Conservation (phyloP, 2,888 invertebrate genomes). For the Unio delphinus region DNA sequence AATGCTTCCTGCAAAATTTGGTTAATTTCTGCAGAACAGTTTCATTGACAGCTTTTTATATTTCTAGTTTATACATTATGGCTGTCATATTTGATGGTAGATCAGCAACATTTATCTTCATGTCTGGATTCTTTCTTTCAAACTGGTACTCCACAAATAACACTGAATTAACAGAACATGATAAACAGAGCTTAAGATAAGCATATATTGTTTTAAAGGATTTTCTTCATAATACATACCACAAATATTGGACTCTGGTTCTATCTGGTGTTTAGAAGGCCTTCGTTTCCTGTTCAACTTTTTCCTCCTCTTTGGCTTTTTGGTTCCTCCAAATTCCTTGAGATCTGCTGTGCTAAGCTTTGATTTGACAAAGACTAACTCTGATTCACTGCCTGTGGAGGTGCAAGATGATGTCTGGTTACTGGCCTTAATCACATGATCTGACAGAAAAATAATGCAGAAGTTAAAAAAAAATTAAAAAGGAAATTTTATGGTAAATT, state of each 20-base stretch:
- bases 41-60: too few species aligned
- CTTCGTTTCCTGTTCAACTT: conserved; percentile 36
- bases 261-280: conserved; percentile 38
- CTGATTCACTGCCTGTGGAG: conserved; percentile 48
- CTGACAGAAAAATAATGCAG: conserved; percentile 15
- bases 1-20: too few species aligned
- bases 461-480: too few species aligned
- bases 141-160: too few species aligned
- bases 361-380: conserved; percentile 45
- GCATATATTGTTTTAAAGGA: background rate
- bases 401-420: conserved; percentile 30
- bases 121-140: too few species aligned
- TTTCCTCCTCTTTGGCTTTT: conserved; percentile 46
- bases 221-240: conserved; percentile 20
- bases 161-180: too few species aligned
- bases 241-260: conserved; percentile 48
- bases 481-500: too few species aligned
- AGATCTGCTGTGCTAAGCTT: conserved; percentile 42
- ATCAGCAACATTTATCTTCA: too few species aligned
- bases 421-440: conserved; percentile 26
- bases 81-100: too few species aligned
- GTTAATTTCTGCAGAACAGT: too few species aligned
- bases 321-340: conserved; percentile 38
- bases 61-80: too few species aligned
- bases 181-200: background rate